A percentile compares a stretch with the other conserved stretches of the same genome.
Evolutionary conservation across 2,797 vertebrate species (phyloP).

Genomic region (Tokudaia muenninki): DNA sequence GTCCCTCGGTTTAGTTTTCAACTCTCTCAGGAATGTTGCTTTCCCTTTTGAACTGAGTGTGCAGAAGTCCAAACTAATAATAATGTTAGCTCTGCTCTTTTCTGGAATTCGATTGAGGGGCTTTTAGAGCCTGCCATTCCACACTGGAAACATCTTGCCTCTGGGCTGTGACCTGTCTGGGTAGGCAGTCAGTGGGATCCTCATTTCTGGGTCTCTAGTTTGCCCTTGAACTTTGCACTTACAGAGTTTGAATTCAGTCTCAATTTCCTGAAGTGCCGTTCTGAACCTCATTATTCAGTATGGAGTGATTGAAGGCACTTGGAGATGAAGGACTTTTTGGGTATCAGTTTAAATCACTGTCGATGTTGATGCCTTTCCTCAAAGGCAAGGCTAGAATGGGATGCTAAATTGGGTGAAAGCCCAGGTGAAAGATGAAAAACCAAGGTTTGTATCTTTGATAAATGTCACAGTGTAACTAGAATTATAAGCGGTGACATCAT

Average conservation of each 20-base stretch:
- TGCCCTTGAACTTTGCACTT: conserved; percentile 7
- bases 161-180: background rate
- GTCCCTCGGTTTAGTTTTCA: background rate
- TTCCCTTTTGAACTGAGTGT: conserved; percentile 21
- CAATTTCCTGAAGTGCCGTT: background rate
- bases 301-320: conserved; percentile 23
- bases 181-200: background rate
- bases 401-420: conserved; percentile 46
- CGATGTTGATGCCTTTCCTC: background rate
- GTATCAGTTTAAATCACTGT: conserved; percentile 18
- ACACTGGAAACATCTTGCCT: background rate
- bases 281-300: conserved; percentile 9
- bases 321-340: conserved; percentile 13
- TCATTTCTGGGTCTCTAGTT: background rate
- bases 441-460: conserved; percentile 17
- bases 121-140: background rate
- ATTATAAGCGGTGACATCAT: background rate
- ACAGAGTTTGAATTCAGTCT: conserved; percentile 35
- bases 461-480: background rate
- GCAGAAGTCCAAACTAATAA: conserved; percentile 5
- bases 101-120: background rate
- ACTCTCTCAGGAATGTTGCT: background rate
- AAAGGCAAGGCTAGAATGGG: conserved; percentile 42
- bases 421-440: conserved; percentile 2
- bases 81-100: background rate